A percentile compares a stretch with the other conserved stretches of the same genome.
phyloP scores from a whole-genome alignment of 2,113 vertebrate species.

The Austrofundulus limnaeus region DNA sequence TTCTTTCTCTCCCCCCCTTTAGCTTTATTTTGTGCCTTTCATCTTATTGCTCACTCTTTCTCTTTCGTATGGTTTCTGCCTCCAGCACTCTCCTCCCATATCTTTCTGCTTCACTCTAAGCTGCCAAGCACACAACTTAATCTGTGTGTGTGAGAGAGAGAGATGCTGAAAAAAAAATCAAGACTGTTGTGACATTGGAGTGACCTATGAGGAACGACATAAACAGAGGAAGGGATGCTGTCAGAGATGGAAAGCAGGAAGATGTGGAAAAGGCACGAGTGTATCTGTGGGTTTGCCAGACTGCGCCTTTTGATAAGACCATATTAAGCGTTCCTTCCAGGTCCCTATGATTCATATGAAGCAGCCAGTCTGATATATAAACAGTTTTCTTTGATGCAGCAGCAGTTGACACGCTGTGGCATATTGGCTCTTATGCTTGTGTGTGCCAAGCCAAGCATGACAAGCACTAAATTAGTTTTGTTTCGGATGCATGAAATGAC shows the following conservation, averaged over 20 bases:
- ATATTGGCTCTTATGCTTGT: slow-evolving; percentile 63
- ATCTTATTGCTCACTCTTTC: slow-evolving; percentile 56
- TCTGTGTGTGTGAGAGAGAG: slow-evolving; percentile 31
- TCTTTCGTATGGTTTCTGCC: slow-evolving; percentile 50
- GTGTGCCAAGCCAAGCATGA: slow-evolving; percentile 72
- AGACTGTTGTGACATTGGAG: slow-evolving; percentile 56
- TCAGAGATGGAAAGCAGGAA: slow-evolving; percentile 46
- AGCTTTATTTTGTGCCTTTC: slow-evolving; percentile 48
- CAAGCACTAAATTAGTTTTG: slow-evolving; percentile 77
- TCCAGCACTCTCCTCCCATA: slow-evolving; percentile 48
- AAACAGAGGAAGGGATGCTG: slow-evolving; percentile 30
- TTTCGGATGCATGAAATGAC: slow-evolving; percentile 78
- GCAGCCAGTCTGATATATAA: slow-evolving; percentile 54
- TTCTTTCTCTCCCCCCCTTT: slow-evolving; percentile 40
- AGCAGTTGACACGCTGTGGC: slow-evolving; percentile 61
- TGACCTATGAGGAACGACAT: slow-evolving; percentile 54
- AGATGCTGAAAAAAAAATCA: slow-evolving; percentile 2
- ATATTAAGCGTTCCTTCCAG: slow-evolving; percentile 52
- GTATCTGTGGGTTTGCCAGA: slow-evolving; percentile 47
- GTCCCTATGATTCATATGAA: slow-evolving; percentile 57
- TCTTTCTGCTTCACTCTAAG: slow-evolving; percentile 54
- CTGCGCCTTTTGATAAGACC: slow-evolving; percentile 60
- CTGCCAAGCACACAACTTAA: slow-evolving; percentile 60
- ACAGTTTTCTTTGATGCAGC: slow-evolving; percentile 68
- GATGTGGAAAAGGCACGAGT: slow-evolving; percentile 31